Base-by-base conservation (phyloP, 2,888 invertebrate genomes). In the Mesorhabditis sp. region DNA sequence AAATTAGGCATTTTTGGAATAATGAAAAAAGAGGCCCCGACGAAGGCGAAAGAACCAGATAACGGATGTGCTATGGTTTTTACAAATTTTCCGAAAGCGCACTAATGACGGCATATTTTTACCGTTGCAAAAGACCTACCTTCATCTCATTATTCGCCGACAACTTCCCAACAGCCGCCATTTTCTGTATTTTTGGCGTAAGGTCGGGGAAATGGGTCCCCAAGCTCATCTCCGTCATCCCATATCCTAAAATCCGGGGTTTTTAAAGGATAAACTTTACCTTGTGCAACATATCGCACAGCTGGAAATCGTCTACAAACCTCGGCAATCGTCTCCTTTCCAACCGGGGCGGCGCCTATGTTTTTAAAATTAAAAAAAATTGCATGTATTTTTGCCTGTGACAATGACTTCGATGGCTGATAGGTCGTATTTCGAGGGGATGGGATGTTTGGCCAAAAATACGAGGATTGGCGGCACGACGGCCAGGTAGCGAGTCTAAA, bases 391-490 rank as follows among this genome's bases (percentile, higher is more conserved):
- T 28, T 28, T 28, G 28, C 69, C 69, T 28, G 75, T 76, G 67
- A 76, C 71, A 7, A 80, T 77, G 66, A 90, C 89, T 80, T 90
- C 89, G 4, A 94, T 85, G 7, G 90, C 90, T 0, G 91, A 90
- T 70, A 94, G 87, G 86, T 94, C 91, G 83, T 91, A 93, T 73
- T 91, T 89, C 63, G 90, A 88, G 4, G 92, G 91, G 67, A 89
- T 88, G 0, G 90, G 89, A 85, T 90, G 89, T 71, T 90, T 89
- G 0, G 90, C 89, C 87, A 93, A 89, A 79, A 92, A 90, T 41
- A 93, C 90, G 85, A 93, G 90, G 70, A 92, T 88, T 15, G 93
- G 93, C 4, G 94, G 93, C 6, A 93, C 93, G 4, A 91, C 86
- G 77, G 91, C 91, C 4, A 80, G 68, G 45, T 73, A 66, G 15